Evolutionary conservation across 2,113 vertebrate genomes (phyloP).

Genomic region (Orientallactaga bullata): DNA sequence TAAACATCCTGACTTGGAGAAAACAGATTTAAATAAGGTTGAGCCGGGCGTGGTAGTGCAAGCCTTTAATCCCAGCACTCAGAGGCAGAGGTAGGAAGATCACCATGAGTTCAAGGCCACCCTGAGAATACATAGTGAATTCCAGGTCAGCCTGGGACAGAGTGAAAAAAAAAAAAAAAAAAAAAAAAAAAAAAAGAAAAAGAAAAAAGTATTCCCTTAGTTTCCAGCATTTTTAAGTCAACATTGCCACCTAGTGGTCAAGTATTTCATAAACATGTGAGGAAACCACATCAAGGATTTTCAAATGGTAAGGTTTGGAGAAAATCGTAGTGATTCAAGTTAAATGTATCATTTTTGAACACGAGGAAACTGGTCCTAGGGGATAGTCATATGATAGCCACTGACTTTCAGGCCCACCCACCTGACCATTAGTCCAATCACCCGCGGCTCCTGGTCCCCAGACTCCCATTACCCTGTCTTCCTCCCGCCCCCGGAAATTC

Average conservation of each 20-base stretch:
- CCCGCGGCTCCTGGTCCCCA: neutral
- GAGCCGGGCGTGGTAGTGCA: too few relatives aligned
- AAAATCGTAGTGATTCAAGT: neutral
- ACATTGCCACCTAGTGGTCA: conserved; percentile 84
- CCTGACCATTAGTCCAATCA: neutral
- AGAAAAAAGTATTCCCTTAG: rapidly evolving
- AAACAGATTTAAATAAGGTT: conserved; percentile 19
- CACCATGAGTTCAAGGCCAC: too few relatives aligned
- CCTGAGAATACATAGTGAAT: too few relatives aligned
- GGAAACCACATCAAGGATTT: neutral
- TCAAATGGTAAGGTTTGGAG: neutral
- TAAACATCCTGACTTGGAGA: neutral
- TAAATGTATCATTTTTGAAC: neutral
- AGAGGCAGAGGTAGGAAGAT: too few relatives aligned
- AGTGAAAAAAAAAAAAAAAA: neutral
- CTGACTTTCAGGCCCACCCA: neutral
- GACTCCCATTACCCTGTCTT: neutral
- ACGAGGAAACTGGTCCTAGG: neutral
- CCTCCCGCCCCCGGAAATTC: too few relatives aligned
- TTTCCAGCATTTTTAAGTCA: neutral
- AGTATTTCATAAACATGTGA: rapidly evolving
- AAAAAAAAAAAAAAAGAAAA: neutral
- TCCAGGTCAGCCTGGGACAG: too few relatives aligned
- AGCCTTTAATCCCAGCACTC: too few relatives aligned
- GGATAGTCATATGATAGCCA: neutral